Evolutionary conservation across 2,113 vertebrate genomes (phyloP).

Genomic region (Stegostoma tigrinum): DNA sequence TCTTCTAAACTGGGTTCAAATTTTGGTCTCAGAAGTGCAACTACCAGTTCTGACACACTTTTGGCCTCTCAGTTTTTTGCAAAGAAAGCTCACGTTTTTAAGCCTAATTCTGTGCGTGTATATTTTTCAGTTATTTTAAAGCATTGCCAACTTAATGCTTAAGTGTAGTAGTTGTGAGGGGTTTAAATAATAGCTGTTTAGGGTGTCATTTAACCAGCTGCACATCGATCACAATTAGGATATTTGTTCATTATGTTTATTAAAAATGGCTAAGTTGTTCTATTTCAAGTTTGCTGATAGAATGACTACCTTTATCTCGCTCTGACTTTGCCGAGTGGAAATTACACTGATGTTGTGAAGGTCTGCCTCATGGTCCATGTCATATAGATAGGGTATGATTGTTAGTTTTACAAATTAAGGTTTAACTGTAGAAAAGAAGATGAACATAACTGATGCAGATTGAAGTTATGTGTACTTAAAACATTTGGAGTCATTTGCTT

Average conservation of each 20-base stretch:
- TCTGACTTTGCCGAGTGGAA: background rate
- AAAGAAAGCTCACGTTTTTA: background rate
- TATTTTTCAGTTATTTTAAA: background rate
- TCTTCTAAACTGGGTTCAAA: background rate
- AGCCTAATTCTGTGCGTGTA: background rate
- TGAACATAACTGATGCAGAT: too few relatives aligned
- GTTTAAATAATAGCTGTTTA: background rate
- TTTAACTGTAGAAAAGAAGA: too few relatives aligned
- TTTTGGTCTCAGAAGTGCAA: background rate
- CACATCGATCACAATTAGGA: background rate
- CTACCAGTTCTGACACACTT: background rate
- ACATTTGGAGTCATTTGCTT: too few relatives aligned
- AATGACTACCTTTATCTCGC: background rate
- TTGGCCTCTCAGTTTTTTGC: background rate
- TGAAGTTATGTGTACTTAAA: too few relatives aligned
- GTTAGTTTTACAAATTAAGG: too few relatives aligned
- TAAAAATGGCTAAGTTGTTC: constrained; percentile 2
- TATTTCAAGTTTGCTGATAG: background rate
- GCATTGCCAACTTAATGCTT: background rate
- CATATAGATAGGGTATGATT: too few relatives aligned
- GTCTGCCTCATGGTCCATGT: too few relatives aligned
- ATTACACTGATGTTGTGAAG: background rate
- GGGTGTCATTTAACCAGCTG: background rate
- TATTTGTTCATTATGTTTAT: background rate
- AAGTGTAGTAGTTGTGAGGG: background rate